Conservation (phyloP, 2,888 invertebrate species). For the Plebejus anna region DNA sequence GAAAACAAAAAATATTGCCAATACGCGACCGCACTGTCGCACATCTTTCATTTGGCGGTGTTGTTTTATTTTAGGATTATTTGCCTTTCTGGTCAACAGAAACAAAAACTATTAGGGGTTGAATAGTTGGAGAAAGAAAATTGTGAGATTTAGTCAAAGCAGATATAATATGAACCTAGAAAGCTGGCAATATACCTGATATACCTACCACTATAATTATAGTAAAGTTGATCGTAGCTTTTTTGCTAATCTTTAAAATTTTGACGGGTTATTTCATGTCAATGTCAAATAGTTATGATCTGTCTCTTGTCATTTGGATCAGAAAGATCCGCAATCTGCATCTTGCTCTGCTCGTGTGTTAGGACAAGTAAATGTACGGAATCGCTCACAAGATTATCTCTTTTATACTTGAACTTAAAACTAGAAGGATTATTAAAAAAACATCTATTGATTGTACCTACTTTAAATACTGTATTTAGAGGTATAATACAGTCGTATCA, state of each 20-base stretch:
- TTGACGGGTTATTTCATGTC: too few species aligned
- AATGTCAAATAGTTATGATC: too few species aligned
- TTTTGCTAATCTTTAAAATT: too few species aligned
- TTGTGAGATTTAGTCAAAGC: not conserved
- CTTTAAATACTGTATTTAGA: not conserved
- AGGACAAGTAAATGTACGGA: not conserved
- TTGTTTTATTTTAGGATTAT: slow-evolving; percentile 33
- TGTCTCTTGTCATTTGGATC: too few species aligned
- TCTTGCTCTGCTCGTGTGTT: not conserved
- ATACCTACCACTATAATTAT: too few species aligned
- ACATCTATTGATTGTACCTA: not conserved
- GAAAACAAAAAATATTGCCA: not conserved
- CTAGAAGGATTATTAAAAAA: not conserved
- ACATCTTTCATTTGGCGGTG: not conserved
- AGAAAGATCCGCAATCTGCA: too few species aligned
- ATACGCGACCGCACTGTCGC: not conserved
- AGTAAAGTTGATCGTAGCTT: too few species aligned
- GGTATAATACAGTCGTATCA: not conserved
- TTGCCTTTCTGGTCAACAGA: slow-evolving; percentile 13
- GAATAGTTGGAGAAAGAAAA: not conserved
- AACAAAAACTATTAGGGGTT: not conserved
- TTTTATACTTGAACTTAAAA: not conserved
- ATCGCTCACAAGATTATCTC: not conserved
- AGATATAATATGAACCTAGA: not conserved
- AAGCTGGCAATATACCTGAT: too few species aligned